phyloP scores from a whole-genome alignment of 2,888 invertebrate genomes.

The Neocrepidodera transversa region DNA sequence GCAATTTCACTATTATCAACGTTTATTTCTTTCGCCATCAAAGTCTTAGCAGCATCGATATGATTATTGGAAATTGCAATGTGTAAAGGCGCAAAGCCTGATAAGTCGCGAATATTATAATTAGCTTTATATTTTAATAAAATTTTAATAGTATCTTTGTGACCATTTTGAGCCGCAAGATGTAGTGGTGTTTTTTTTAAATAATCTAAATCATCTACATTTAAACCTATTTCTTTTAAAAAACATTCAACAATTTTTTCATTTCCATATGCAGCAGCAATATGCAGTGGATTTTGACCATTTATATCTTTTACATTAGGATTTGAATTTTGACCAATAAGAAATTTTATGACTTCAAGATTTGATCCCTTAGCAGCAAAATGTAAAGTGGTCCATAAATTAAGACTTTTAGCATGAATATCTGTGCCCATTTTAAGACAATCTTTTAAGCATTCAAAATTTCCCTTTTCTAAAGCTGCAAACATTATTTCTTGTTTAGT shows the following conservation, averaged over 20 bases:
- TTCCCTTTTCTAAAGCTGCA: background rate
- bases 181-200: background rate
- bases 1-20: background rate
- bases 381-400: background rate
- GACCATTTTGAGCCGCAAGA: background rate
- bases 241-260: background rate
- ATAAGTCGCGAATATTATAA: background rate
- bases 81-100: background rate
- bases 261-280: background rate
- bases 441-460: background rate
- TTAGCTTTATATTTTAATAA: background rate
- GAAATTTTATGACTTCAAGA: background rate
- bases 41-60: background rate
- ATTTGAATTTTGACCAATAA: background rate
- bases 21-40: background rate
- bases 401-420: background rate
- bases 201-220: background rate
- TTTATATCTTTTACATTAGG: background rate
- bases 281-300: background rate
- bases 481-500: background rate
- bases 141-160: background rate
- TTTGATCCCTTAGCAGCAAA: background rate
- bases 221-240: background rate
- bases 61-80: background rate
- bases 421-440: background rate